phyloP scores from a whole-genome alignment of 2,113 vertebrate genomes.

The Aix galericulata region DNA sequence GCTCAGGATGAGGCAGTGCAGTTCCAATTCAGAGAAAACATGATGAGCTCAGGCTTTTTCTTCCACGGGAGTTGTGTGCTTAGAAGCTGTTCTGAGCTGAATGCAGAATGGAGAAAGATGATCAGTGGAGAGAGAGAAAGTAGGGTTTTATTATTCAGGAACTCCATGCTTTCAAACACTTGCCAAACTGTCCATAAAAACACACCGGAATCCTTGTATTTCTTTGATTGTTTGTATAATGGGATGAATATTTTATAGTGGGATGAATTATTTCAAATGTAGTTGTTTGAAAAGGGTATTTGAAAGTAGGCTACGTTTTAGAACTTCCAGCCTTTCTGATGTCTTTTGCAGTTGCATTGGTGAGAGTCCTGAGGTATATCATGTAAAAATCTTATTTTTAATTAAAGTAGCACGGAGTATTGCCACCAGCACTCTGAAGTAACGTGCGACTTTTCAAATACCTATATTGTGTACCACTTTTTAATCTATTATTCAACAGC shows the following conservation, averaged over 20 bases:
- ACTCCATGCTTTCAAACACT: not conserved
- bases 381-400: not conserved
- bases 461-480: not conserved
- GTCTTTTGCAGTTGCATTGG: not conserved
- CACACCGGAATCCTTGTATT: not conserved
- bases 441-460: not conserved
- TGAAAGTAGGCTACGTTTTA: not conserved
- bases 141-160: not conserved
- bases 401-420: not conserved
- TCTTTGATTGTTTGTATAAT: not conserved
- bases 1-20: not conserved
- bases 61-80: not conserved
- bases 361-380: not conserved
- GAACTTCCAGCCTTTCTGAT: not conserved
- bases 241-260: not conserved
- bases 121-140: not conserved
- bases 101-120: not conserved
- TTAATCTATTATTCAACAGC: not conserved
- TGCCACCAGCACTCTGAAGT: slow-evolving; percentile 49
- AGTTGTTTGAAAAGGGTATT: not conserved
- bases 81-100: not conserved
- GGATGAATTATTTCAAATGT: not conserved
- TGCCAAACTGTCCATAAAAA: not conserved
- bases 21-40: not conserved
- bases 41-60: not conserved